These are phyloP conservation scores for Phalera bucephala DNA, from an alignment of 2,888 invertebrate genomes.

Conservation along the genomic window DNA sequence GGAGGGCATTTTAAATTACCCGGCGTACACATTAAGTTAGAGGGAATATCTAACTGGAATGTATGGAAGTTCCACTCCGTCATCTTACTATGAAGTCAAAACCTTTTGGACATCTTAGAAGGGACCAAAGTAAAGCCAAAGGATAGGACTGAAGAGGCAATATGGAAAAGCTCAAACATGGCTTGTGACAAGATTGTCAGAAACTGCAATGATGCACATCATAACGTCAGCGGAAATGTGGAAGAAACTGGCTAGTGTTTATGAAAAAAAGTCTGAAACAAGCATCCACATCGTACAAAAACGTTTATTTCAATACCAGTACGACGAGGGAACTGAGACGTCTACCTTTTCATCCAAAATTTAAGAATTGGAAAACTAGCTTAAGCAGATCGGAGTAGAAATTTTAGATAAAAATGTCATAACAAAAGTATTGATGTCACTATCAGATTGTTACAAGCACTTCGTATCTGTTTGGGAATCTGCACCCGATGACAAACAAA, in stretches of 20 bases:
- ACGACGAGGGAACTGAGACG: constrained; percentile 4
- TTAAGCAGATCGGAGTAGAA: too few species aligned
- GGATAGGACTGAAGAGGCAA: neutral
- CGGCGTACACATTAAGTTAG: constrained; percentile 3
- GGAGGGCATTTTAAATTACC: too few species aligned
- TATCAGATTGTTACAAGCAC: too few species aligned
- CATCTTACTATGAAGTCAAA: constrained; percentile 1
- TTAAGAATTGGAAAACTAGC: too few species aligned
- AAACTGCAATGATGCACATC: constrained; percentile 17
- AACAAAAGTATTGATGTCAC: too few species aligned
- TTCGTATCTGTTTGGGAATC: too few species aligned
- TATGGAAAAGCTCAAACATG: constrained; percentile 23
- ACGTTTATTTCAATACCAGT: constrained; percentile 24
- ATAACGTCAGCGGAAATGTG: constrained; percentile 24
- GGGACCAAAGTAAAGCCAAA: too few species aligned
- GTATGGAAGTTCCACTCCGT: constrained; percentile 1
- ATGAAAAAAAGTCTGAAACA: constrained; percentile 38
- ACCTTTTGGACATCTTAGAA: neutral
- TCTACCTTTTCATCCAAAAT: too few species aligned
- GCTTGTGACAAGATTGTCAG: constrained; percentile 21
- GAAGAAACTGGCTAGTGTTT: constrained; percentile 24
- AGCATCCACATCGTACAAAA: constrained; percentile 37
- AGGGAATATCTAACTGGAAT: constrained; percentile 4
- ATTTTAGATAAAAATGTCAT: too few species aligned
- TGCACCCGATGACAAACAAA: too few species aligned